Base-by-base conservation (phyloP, 1,140 invertebrate genomes). In the Halesus radiatus region DNA sequence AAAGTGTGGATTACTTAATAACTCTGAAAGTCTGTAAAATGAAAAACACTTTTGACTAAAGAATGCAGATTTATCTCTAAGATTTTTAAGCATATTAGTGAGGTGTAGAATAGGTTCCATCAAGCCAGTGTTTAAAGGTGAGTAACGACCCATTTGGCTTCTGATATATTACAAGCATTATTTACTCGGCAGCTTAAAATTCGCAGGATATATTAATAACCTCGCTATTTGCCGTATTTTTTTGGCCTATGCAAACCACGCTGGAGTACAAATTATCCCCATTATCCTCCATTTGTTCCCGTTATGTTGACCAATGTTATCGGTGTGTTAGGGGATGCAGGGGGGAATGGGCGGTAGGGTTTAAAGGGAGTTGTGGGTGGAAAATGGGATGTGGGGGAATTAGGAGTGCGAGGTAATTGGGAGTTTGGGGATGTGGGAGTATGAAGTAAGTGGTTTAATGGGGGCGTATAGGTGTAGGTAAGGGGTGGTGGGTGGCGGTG, bases 271-370 rank as follows among this genome's bases (percentile, higher is more conserved):
- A 72, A 72, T 72, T 53, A 53, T 72, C 22, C 68, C 37, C 68
- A 72, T 72, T 72, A 72, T 72, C 68, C 50, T 72, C 45, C 45
- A 72, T 72, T 72, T 52, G 37, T 72, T 72, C 66, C 45, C 18
- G 66, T n/a, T 52, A 23, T n/a, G 45, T 20, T 72, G 68, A 72
- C 68, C 68, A 53, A 29, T 53, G 45, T 53, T 50, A 22, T 22
- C 23, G 29, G 60, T 23, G 32, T 20, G 20, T 15, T 60, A 60
- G 58, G 23, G 23, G 58, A 23, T 3, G 58, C 13, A 23, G 22
- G n/a, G n/a, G 5, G n/a, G 6, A 20, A 32, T 0, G 32, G 62
- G n/a, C 20, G 26, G 58, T 22, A 29, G 58, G 20, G 20, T 60
- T 26, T 26, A 15, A 56, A 60, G n/a, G n/a, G n/a, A n/a, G n/a